Base-by-base conservation (phyloP, 2,888 invertebrate species). In the Callyntrura guangdongensis region DNA sequence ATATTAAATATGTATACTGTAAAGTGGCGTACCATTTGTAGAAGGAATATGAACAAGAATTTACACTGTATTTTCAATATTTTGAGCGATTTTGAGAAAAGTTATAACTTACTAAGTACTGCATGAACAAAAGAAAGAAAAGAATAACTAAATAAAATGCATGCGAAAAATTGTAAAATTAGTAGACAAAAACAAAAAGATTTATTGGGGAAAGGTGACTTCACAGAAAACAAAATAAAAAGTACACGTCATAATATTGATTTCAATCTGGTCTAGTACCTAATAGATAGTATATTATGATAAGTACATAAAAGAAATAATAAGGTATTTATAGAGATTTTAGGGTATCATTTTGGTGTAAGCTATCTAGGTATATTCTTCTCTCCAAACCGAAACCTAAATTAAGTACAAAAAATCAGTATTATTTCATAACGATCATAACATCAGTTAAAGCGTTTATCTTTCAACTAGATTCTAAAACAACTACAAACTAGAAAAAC, bases 181-280 rank as follows among this genome's bases (percentile, higher is more conserved):
- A 22, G 49, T 77, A 49, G 74, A n/a, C 74, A 77, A 77, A 77
- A 49, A 6, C 45, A 77, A 77, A 77, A 77, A 53, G 20, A 22
- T 77, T 77, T 49, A 49, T 77, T 49, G 74, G 47, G 49, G 49
- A 77, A 77, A 77, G 53, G 74, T 77, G 74, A 77, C 74, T 77
- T 77, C 49, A 49, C 74, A 77, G 74, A 77, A 77, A 77, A 77
- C 49, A 77, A 77, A 77, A 20, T 49, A 77, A 77, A 74, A 77
- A 77, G 49, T 49, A 77, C 64, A 20, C 36, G 6, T 36, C 36
- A 69, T 77, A 77, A 77, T 14, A 47, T 20, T 49, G 4, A 20
- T 77, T 20, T 72, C 9, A 20, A 72, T 20, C n/a, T n/a, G 6
- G 36, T 45, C 47, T 72, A 36, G 6, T 36, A 36, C 36, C 36